Evolutionary conservation across 2,888 invertebrate species (phyloP).

Genomic region (Diaperis boleti): DNA sequence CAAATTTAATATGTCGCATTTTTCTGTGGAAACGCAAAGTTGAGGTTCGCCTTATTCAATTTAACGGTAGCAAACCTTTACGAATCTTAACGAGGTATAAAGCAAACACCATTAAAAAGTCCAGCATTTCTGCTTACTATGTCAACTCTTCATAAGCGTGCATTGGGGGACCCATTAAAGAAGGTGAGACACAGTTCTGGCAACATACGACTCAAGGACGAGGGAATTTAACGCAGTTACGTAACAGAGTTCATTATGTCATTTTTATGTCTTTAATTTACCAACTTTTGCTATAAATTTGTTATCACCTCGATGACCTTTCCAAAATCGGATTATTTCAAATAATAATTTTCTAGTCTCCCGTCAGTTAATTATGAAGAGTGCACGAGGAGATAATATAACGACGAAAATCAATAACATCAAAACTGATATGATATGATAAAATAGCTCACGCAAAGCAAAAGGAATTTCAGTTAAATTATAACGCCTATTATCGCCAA

Average conservation of each 20-base stretch:
- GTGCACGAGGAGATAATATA: constrained; percentile 40
- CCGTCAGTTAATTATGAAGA: constrained; percentile 23
- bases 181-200: constrained; percentile 33
- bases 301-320: constrained; percentile 2
- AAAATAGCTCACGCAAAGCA: constrained; percentile 44
- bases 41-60: constrained; percentile 30
- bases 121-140: constrained; percentile 42
- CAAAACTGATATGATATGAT: constrained; percentile 47
- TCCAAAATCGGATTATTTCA: background rate
- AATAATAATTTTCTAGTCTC: constrained; percentile 7
- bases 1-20: constrained; percentile 22
- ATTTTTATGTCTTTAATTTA: constrained; percentile 21
- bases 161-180: constrained; percentile 39
- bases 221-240: constrained; percentile 17
- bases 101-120: constrained; percentile 48
- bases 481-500: constrained; percentile 24
- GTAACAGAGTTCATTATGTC: constrained; percentile 26
- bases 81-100: constrained; percentile 44
- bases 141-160: constrained; percentile 42
- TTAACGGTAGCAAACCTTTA: constrained; percentile 36
- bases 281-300: constrained; percentile 22
- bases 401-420: constrained; percentile 46
- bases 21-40: constrained; percentile 30
- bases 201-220: constrained; percentile 9
- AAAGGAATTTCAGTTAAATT: constrained; percentile 22